Conservation (phyloP, 2,888 invertebrate genomes). For the Drosophila ustulata region DNA sequence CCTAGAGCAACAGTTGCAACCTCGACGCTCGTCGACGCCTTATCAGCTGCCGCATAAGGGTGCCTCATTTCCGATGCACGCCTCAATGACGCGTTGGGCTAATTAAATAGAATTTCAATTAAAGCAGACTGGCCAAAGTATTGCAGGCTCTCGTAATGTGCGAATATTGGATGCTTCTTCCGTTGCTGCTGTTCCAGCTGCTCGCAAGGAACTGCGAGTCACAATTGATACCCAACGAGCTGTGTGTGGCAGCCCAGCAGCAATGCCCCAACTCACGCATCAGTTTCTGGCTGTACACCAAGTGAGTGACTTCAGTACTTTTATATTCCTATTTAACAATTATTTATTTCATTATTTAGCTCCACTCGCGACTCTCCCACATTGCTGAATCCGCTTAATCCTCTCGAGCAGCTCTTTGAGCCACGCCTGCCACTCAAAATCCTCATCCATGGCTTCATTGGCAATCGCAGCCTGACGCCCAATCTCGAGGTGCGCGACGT, state of each 20-base stretch:
- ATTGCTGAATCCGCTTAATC: slow-evolving; percentile 83
- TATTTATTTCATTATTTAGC: slow-evolving; percentile 12
- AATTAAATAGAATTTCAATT: slow-evolving; percentile 65
- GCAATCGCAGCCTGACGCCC: slow-evolving; percentile 87
- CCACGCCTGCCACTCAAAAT: slow-evolving; percentile 86
- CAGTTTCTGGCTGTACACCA: slow-evolving; percentile 88
- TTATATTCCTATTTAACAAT: neutral
- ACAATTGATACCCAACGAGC: slow-evolving; percentile 36
- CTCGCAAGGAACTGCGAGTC: neutral
- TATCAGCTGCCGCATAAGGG: slow-evolving; percentile 31
- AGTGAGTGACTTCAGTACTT: slow-evolving; percentile 83
- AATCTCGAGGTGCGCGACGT: slow-evolving; percentile 88
- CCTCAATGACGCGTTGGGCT: slow-evolving; percentile 39
- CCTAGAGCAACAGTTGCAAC: slow-evolving; percentile 53
- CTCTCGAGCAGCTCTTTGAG: slow-evolving; percentile 48
- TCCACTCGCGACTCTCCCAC: slow-evolving; percentile 81
- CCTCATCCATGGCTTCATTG: slow-evolving; percentile 88
- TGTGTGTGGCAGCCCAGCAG: slow-evolving; percentile 65
- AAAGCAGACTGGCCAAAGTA: slow-evolving; percentile 37
- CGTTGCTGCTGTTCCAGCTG: slow-evolving; percentile 16
- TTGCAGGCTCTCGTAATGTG: slow-evolving; percentile 49
- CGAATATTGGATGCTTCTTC: slow-evolving; percentile 34
- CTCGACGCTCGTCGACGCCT: slow-evolving; percentile 52
- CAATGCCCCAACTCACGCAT: slow-evolving; percentile 87
- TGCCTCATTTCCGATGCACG: slow-evolving; percentile 27